phyloP scores from a whole-genome alignment of 1,140 invertebrate genomes.

The Diachasmimorpha longicaudata region DNA sequence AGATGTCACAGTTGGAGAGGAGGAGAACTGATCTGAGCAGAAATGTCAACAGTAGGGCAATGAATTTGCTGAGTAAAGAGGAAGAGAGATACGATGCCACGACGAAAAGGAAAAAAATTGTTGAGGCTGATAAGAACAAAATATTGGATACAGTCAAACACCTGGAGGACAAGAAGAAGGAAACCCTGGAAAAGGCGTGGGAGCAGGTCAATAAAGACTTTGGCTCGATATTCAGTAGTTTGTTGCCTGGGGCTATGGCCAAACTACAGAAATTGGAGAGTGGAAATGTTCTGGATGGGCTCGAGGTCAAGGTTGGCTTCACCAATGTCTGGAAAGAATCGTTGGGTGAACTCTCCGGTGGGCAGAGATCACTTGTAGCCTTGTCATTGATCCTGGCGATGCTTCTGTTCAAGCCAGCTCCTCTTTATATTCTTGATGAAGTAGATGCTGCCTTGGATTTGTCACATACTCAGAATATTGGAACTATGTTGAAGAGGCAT shows the following conservation, averaged over 20 bases:
- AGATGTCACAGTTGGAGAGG: constrained; percentile 69
- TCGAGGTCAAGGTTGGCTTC: constrained; percentile 94
- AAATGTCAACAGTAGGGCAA: constrained; percentile 84
- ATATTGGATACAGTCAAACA: constrained; percentile 84
- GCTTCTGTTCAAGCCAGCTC: constrained; percentile 96
- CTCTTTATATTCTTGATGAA: constrained; percentile 98
- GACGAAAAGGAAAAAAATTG: constrained; percentile 80
- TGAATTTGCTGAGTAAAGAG: constrained; percentile 83
- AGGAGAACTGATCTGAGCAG: constrained; percentile 76
- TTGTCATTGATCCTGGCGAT: constrained; percentile 96
- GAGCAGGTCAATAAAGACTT: constrained; percentile 86
- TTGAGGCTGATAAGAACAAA: constrained; percentile 86
- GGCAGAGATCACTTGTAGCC: constrained; percentile 95
- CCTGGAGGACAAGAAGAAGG: constrained; percentile 88
- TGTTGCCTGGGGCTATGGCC: constrained; percentile 89
- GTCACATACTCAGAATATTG: constrained; percentile 99
- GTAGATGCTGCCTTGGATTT: constrained; percentile 98
- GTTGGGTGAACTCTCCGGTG: constrained; percentile 93
- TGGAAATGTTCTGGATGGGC: constrained; percentile 79
- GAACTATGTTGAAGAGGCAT: constrained; percentile 91
- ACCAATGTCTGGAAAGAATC: constrained; percentile 97
- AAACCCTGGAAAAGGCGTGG: constrained; percentile 81
- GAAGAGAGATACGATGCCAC: constrained; percentile 86
- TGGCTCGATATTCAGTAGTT: constrained; percentile 92
- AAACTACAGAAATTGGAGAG: constrained; percentile 80